Base-by-base conservation (phyloP, 2,888 invertebrate species). In the Apamea sordens region DNA sequence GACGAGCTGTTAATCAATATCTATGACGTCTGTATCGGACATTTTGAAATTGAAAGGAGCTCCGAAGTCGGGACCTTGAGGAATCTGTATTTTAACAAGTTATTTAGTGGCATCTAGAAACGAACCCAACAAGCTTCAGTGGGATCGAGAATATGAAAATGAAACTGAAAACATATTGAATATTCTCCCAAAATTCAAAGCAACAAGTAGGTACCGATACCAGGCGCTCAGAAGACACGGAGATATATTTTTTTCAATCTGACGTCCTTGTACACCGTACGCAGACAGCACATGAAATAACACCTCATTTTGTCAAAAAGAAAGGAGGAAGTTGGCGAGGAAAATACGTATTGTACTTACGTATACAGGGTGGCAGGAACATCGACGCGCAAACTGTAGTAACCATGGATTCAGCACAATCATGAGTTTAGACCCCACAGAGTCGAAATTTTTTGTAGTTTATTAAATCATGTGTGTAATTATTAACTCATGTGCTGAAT, bases 291-390 rank as follows among this genome's bases (percentile, higher is more conserved):
- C 73, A 73, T 79, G 86, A 65, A 76, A 86, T 73, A 82, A 83
- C 85, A 86, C 86, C 79, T 86, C 86, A 83, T 85, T 85, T 85
- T 84, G 86, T 86, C 79, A 79, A 77, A 36, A 63, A 36, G 53
- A 56, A 67, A 64, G 61, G 59, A 73, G 32, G 61, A 50, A 71
- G 67, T 50, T 18, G 67, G 64, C 44, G 61, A 71, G 41, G 53
- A 50, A 78, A 74, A 79, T 75, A 72, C 71, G 24, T 63, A 63
- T 65, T 76, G 36, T 63, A 76, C 64, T 61, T 85, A 28, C 7
- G 18, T 63, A 73, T 81, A 32, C 36, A 36, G 36, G 36, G 36
- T 36, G 36, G 36, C 4, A 36, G 36, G 36, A 3, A 36, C 3
- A 36, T 36, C 3, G 36, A 36, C 36, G 36, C 36, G 36, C 36